Base-by-base conservation (phyloP, 2,888 invertebrate species). In the Clanis bilineata region DNA sequence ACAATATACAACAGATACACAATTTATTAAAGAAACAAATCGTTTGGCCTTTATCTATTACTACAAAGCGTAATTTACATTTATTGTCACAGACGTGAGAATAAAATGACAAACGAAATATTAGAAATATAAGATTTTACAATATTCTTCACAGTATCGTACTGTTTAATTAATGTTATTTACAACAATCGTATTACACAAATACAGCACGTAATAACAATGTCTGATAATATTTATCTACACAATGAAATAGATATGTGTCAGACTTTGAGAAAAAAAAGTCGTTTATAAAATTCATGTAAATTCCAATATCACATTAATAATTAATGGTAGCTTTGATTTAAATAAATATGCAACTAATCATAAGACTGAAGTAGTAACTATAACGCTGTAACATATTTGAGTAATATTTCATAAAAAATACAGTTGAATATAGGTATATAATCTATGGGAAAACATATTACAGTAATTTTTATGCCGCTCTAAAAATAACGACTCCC, bases 71-170 rank as follows among this genome's bases (percentile, higher is more conserved):
- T 90, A 87, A 88, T 85, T 80, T 90, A 90, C 79, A 88, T 85
- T 90, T 92, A 92, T 92, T 92, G 91, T 92, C 91, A 90, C 86
- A 90, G 86, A 88, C 88, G 88, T 90, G 86, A 86, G 80, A 85
- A 84, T 80, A 80, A 82, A 81, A 77, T 67, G 72, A 82, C 73
- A 70, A 80, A 83, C 77, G 78, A 74, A 36, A 21, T 18, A 56
- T 57, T 51, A 28, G 60, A 54, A 36, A 60, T 44, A 59, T 25
- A 38, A 59, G 36, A 61, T 56, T 64, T 69, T 74, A 71, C 39
- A 59, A 38, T 44, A 56, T 28, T 58, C 56, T 60, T 58, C 47
- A 59, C 56, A 41, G 55, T 56, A 59, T 36, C 39, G 54, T 36
- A 55, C 55, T 44, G 44, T 51, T 56, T 44, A 55, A 60, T 68